Percentiles rank a stretch among this genome's conserved stretches.
Conservation (phyloP, 2,113 vertebrate species). For the Pipra filicauda region DNA sequence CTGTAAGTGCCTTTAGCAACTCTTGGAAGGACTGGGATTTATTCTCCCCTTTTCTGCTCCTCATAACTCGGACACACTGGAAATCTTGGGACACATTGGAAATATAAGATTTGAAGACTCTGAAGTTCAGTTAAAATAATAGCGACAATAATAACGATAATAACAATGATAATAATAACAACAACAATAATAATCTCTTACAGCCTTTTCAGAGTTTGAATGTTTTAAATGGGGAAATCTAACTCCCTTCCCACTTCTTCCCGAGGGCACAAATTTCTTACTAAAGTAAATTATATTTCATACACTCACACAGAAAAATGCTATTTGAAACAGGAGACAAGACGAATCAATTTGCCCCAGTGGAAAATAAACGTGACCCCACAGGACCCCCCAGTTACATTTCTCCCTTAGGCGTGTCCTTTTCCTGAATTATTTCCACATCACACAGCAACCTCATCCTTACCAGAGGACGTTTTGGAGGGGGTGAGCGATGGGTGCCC, state of each 20-base stretch:
- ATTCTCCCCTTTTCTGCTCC: background rate
- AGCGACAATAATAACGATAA: background rate
- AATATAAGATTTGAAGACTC: background rate
- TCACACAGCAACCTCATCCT: background rate
- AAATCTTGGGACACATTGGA: background rate
- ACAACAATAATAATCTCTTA: background rate
- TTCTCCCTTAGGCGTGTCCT: background rate
- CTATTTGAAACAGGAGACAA: background rate
- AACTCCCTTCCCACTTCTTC: slow-evolving; percentile 8
- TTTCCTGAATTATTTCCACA: background rate
- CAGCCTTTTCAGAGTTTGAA: background rate
- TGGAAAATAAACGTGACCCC: background rate
- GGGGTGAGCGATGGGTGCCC: background rate
- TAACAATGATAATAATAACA: background rate
- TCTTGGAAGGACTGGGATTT: background rate
- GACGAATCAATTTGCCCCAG: background rate
- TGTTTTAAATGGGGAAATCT: background rate
- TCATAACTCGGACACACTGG: background rate
- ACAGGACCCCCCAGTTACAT: background rate
- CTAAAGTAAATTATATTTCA: slow-evolving; percentile 2
- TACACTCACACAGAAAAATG: background rate
- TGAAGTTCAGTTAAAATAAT: background rate
- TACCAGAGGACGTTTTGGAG: background rate
- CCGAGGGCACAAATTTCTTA: slow-evolving; percentile 5
- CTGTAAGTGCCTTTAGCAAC: slow-evolving; percentile 51